Conservation (phyloP, 2,797 vertebrate species). For the Sphenodon punctatus region DNA sequence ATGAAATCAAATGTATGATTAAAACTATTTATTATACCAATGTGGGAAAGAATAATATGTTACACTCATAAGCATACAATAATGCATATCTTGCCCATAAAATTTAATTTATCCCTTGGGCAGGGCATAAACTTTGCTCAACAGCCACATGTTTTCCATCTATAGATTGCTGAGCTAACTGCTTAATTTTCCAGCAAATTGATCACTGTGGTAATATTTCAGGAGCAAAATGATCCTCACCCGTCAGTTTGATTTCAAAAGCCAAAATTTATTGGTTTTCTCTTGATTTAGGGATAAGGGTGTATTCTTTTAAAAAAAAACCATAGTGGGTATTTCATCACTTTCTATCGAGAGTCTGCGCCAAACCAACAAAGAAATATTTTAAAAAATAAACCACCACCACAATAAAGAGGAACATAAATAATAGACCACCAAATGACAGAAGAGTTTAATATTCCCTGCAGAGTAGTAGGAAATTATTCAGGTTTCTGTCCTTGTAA, state of each 20-base stretch:
- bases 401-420: slow-evolving; percentile 69
- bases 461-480: slow-evolving; percentile 59
- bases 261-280: slow-evolving; percentile 76
- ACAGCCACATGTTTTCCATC: slow-evolving; percentile 75
- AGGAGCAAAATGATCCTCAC: slow-evolving; percentile 79
- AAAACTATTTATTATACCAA: slow-evolving; percentile 79
- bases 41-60: slow-evolving; percentile 77
- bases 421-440: slow-evolving; percentile 69
- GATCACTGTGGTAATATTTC: slow-evolving; percentile 82
- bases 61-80: slow-evolving; percentile 78
- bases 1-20: slow-evolving; percentile 75
- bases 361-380: slow-evolving; percentile 76
- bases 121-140: slow-evolving; percentile 76
- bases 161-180: slow-evolving; percentile 78
- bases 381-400: slow-evolving; percentile 69
- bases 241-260: slow-evolving; percentile 80
- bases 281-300: slow-evolving; percentile 79
- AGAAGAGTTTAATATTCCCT: slow-evolving; percentile 75
- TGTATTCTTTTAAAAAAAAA: too few relatives aligned
- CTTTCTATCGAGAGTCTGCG: slow-evolving; percentile 71
- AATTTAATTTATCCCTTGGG: slow-evolving; percentile 80
- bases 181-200: slow-evolving; percentile 80
- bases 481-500: slow-evolving; percentile 68
- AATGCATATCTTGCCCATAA: slow-evolving; percentile 80
- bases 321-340: slow-evolving; percentile 78